phyloP scores from a whole-genome alignment of 2,888 invertebrate species.

The Hydrotaea diabolus region DNA sequence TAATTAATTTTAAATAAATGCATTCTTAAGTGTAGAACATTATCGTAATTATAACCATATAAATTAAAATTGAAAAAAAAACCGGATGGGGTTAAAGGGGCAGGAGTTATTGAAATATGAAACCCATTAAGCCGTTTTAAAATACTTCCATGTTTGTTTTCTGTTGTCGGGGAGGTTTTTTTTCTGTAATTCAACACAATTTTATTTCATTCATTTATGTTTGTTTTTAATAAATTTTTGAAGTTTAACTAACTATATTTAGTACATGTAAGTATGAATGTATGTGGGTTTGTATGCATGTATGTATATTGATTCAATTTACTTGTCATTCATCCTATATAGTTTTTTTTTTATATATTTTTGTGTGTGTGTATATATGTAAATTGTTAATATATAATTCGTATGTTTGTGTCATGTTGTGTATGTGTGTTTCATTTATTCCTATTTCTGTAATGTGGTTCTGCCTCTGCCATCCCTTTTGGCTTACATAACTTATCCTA shows the following conservation, averaged over 20 bases:
- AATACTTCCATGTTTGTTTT: background rate
- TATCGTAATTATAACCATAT: background rate
- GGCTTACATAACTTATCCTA: background rate
- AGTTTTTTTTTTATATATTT: conserved; percentile 9
- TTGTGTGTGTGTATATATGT: conserved; percentile 4
- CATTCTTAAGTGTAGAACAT: conserved; percentile 8
- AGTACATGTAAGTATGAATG: conserved; percentile 12
- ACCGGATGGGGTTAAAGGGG: background rate
- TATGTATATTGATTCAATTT: background rate
- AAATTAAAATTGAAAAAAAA: conserved; percentile 21
- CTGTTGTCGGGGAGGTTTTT: background rate
- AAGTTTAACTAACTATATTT: conserved; percentile 28
- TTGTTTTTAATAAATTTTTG: conserved; percentile 13
- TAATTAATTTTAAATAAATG: conserved; percentile 19
- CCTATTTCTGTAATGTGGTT: conserved; percentile 8
- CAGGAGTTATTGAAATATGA: conserved; percentile 6
- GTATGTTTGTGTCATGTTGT: background rate
- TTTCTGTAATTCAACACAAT: background rate
- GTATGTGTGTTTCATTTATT: conserved; percentile 11
- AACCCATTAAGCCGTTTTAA: conserved; percentile 36
- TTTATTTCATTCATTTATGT: background rate
- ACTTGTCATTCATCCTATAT: background rate
- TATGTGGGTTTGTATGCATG: background rate
- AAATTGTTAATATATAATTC: conserved; percentile 3
- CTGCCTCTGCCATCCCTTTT: background rate